Evolutionary conservation across 2,888 invertebrate genomes (phyloP).

Genomic region (Lapara coniferarum): DNA sequence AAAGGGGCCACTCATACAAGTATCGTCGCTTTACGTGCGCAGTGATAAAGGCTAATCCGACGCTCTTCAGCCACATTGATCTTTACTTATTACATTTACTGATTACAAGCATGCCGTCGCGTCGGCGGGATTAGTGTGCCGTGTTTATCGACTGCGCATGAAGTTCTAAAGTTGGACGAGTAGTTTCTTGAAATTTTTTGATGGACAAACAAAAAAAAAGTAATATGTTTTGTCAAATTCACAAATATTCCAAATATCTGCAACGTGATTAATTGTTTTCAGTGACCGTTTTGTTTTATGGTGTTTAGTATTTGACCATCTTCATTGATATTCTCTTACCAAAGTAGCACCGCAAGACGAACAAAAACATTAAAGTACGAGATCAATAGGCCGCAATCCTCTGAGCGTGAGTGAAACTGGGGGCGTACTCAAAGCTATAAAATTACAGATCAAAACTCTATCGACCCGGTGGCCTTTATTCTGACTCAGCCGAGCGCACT

Average conservation of each 20-base stretch:
- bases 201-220: too few relatives aligned
- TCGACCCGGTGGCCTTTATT: slow-evolving; percentile 81
- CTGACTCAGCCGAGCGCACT: slow-evolving; percentile 78
- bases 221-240: too few relatives aligned
- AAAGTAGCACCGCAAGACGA: slow-evolving; percentile 43
- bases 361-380: slow-evolving; percentile 67
- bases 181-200: too few relatives aligned
- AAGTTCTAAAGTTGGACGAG: too few relatives aligned
- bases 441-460: slow-evolving; percentile 83
- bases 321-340: slow-evolving; percentile 25
- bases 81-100: slow-evolving; percentile 71
- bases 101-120: slow-evolving; percentile 37
- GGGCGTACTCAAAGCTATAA: slow-evolving; percentile 80
- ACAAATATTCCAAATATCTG: too few relatives aligned
- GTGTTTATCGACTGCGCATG: slow-evolving; percentile 31
- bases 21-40: slow-evolving; percentile 76
- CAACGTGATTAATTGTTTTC: too few relatives aligned
- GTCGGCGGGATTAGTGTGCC: slow-evolving; percentile 8
- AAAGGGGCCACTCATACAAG: slow-evolving; percentile 82
- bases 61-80: slow-evolving; percentile 61
- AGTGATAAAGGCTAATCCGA: slow-evolving; percentile 80
- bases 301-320: not conserved
- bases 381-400: slow-evolving; percentile 77
- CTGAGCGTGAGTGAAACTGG: slow-evolving; percentile 60
- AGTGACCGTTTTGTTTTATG: too few relatives aligned